A percentile compares a stretch with the other conserved stretches of the same genome.
phyloP scores from a whole-genome alignment of 2,888 invertebrate genomes.

The Agrypnus murinus region DNA sequence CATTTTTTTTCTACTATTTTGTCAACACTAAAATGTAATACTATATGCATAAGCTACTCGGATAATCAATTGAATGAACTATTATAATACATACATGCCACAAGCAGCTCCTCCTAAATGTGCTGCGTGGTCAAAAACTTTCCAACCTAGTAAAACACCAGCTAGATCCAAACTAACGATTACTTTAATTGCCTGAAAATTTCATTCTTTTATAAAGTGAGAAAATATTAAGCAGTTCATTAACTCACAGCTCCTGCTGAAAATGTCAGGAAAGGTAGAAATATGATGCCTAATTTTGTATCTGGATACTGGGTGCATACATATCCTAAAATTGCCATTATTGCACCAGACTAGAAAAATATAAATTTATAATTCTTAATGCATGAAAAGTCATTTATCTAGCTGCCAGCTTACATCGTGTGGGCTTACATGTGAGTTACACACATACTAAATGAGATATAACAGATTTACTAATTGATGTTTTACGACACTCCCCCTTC shows the following conservation, averaged over 20 bases:
- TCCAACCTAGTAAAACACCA: slow-evolving; percentile 91
- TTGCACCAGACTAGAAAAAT: slow-evolving; percentile 90
- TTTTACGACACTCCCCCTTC: no score
- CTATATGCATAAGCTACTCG: no score
- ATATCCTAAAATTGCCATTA: slow-evolving; percentile 91
- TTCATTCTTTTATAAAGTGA: background rate
- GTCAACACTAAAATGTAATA: no score
- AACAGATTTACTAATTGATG: no score
- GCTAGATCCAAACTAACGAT: slow-evolving; percentile 89
- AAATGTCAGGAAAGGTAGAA: slow-evolving; percentile 92
- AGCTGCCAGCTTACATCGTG: no score
- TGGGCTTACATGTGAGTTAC: no score
- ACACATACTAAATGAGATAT: no score
- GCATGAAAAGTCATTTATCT: no score
- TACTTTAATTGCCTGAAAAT: slow-evolving; percentile 86
- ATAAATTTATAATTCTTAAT: slow-evolving; percentile 48
- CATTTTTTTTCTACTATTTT: no score
- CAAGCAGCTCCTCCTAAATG: slow-evolving; percentile 95
- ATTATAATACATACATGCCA: slow-evolving; percentile 84
- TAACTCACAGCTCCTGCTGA: slow-evolving; percentile 87
- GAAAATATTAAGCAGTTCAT: background rate
- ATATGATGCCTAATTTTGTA: slow-evolving; percentile 89
- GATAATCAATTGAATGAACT: slow-evolving; percentile 11
- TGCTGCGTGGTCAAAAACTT: slow-evolving; percentile 97
- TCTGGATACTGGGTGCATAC: slow-evolving; percentile 93